Evolutionary conservation across 2,113 vertebrate species (phyloP).

Genomic region (Phasianus colchicus): DNA sequence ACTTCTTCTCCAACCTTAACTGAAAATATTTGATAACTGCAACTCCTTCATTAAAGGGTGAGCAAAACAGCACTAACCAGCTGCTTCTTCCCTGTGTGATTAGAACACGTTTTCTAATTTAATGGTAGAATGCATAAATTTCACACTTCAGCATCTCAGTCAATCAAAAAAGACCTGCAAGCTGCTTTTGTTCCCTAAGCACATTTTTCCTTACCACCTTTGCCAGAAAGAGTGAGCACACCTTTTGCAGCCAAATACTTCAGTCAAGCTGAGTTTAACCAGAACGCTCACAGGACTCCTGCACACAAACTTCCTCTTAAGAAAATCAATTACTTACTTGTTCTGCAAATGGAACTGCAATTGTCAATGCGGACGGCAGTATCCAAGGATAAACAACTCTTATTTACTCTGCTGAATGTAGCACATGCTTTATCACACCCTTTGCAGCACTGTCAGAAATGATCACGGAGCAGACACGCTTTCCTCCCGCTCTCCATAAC

Average conservation of each 20-base stretch:
- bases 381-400: neutral
- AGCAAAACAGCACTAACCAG: neutral
- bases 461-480: accelerated
- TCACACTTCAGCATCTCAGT: neutral
- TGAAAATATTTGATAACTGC: neutral
- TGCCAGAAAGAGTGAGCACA: neutral
- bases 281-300: neutral
- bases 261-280: neutral
- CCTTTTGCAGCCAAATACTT: neutral
- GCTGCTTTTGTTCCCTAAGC: neutral
- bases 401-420: neutral
- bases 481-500: neutral
- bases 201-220: neutral
- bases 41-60: neutral
- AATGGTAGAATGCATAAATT: neutral
- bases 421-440: accelerated
- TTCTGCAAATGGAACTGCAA: constrained; percentile 18
- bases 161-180: neutral
- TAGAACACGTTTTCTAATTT: neutral
- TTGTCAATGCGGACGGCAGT: neutral
- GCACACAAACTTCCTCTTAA: neutral
- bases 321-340: constrained; percentile 50
- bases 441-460: neutral
- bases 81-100: neutral
- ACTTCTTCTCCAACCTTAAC: neutral